Evolutionary conservation across 1,140 invertebrate genomes (phyloP), one percentile per base, ranked within the genome.

Genomic region (Zaprionus lachaisei): DNA sequence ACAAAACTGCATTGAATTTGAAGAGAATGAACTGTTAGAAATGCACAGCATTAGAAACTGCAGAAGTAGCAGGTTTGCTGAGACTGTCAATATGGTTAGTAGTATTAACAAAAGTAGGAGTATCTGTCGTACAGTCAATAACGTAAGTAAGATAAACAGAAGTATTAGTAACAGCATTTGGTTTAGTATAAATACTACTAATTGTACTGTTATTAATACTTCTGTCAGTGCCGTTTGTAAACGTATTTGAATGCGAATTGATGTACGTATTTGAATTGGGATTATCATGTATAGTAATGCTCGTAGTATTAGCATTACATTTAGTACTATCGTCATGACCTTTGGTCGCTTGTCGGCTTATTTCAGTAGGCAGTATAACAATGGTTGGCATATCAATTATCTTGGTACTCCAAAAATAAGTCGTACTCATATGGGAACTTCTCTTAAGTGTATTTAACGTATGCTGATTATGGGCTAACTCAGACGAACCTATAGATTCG

Each of bases 381-480:
- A 15, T 54, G 62, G 24, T 17, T 9, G 44, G 11, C 11, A 49
- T 63, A 34, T 47, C 28, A 31, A 44, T 51, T 26, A 62, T 20
- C 1, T 67, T 61, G 34, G 51, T 37, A 12, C 47, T 80, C 74
- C 1, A 47, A 24, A 51, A 49, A 4, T 49, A 49, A 49, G 9
- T 7, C 44, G 61, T 26, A 9, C 79, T 70, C 24, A 80, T 55
- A 24, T 56, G 11, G 11, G 12, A 41, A 41, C 15, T 44, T n/a
- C 38, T 66, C 38, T 49, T 56, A 14, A 41, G 20, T 15, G 17
- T n/a, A 38, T 38, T 51, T 55, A 49, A 12, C 17, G 89, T 75
- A 70, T 91, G 86, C 1, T 90, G 73, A 26, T 80, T 81, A 24
- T 80, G 84, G 11, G 79, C 44, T 34, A 68, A 82, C 4, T 82